phyloP scores from a whole-genome alignment of 1,140 invertebrate species.

The Drosophila tani region DNA sequence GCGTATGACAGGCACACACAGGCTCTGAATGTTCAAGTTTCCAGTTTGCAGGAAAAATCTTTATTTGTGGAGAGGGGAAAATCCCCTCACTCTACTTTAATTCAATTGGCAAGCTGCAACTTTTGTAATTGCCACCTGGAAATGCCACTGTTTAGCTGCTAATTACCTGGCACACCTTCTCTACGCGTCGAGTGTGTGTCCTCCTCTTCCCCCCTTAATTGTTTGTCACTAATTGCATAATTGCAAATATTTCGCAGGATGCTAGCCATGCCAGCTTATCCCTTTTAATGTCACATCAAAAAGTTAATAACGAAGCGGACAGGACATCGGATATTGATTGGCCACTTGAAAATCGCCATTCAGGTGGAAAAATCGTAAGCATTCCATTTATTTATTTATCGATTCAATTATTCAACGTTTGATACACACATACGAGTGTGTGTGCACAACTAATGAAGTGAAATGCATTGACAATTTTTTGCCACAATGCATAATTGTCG shows the following conservation, averaged over 20 bases:
- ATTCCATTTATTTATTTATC: slow-evolving; percentile 11
- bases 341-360: slow-evolving; percentile 7
- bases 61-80: too few relatives aligned
- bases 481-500: not conserved
- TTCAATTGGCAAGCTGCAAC: slow-evolving; percentile 26
- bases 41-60: too few relatives aligned
- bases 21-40: slow-evolving; percentile 11
- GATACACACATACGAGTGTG: not conserved
- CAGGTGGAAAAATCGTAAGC: slow-evolving; percentile 13
- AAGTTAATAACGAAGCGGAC: slow-evolving; percentile 19
- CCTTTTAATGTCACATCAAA: slow-evolving; percentile 24
- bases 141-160: slow-evolving; percentile 7
- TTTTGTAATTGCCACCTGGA: slow-evolving; percentile 28
- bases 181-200: too few relatives aligned
- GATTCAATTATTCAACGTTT: not conserved
- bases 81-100: slow-evolving; percentile 5
- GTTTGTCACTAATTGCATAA: slow-evolving; percentile 42
- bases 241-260: slow-evolving; percentile 15
- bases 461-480: not conserved
- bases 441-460: slow-evolving; percentile 7
- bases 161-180: slow-evolving; percentile 14
- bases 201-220: slow-evolving; percentile 6
- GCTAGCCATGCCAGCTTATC: slow-evolving; percentile 13
- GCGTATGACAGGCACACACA: slow-evolving; percentile 35
- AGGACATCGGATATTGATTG: slow-evolving; percentile 5